Percentiles rank a stretch among this genome's conserved stretches.
Evolutionary conservation across 2,888 invertebrate species (phyloP).

Genomic region (Venustoraphidia nigricollis): DNA sequence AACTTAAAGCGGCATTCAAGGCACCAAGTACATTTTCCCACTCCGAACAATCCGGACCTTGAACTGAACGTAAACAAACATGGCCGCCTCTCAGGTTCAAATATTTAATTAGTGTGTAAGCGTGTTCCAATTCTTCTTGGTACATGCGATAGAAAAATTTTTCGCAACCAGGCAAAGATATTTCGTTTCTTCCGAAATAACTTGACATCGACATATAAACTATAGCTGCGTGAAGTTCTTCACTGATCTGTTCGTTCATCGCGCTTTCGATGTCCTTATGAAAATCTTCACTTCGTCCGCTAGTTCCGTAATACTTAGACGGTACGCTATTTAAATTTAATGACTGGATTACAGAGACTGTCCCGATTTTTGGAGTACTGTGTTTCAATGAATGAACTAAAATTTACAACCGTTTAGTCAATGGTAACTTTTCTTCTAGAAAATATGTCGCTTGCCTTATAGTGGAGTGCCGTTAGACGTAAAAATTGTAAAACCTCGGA

Average conservation of each 20-base stretch:
- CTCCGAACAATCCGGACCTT: conserved; percentile 20
- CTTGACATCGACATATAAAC: conserved; percentile 44
- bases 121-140: conserved; percentile 32
- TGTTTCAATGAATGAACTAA: no score
- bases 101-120: conserved; percentile 28
- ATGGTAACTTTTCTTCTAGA: no score
- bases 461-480: no score
- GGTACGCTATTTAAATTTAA: no score
- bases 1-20: conserved; percentile 23
- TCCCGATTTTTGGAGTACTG: no score
- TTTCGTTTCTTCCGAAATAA: conserved; percentile 30
- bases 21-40: conserved; percentile 28
- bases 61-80: conserved; percentile 22
- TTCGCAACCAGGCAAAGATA: conserved; percentile 28
- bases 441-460: no score
- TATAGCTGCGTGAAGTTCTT: conserved; percentile 42
- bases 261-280: conserved; percentile 29
- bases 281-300: neutral
- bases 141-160: conserved; percentile 33
- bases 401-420: no score
- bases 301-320: no score
- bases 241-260: conserved; percentile 37
- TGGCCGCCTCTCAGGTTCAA: conserved; percentile 31
- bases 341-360: no score
- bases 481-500: no score